A percentile compares a stretch with the other conserved stretches of the same genome.
phyloP scores from a whole-genome alignment of 2,797 vertebrate species.

The Ispidina lecontei region DNA sequence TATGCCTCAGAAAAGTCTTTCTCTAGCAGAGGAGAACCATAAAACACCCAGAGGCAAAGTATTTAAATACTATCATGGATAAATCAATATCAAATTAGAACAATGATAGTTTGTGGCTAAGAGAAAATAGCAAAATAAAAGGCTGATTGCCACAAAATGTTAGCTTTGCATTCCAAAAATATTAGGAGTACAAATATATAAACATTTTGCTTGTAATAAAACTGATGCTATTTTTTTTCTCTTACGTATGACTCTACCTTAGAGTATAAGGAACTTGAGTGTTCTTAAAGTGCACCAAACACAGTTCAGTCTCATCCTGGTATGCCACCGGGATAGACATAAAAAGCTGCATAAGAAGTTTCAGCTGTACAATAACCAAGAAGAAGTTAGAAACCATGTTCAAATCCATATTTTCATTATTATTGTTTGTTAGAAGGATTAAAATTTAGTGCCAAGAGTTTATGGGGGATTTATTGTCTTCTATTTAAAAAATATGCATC shows the following conservation, averaged over 20 bases:
- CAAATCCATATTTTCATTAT: not conserved
- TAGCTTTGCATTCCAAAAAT: not conserved
- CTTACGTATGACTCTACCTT: not conserved
- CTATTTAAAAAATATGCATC: not conserved
- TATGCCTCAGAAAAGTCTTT: not conserved
- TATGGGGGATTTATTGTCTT: not conserved
- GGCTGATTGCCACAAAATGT: not conserved
- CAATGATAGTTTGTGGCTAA: not conserved
- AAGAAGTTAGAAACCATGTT: not conserved
- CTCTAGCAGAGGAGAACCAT: not conserved
- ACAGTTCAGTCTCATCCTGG: not conserved
- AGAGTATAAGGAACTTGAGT: not conserved
- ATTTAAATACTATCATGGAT: not conserved
- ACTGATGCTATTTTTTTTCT: not conserved
- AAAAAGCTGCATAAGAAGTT: not conserved
- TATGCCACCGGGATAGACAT: not conserved
- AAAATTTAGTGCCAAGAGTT: not conserved
- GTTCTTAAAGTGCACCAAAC: not conserved
- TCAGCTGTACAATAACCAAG: not conserved
- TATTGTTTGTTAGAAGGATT: not conserved
- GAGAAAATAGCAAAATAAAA: not conserved
- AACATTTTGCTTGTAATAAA: not conserved
- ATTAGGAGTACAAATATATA: not conserved
- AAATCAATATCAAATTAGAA: constrained; percentile 4
- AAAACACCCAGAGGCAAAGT: not conserved